phyloP scores from a whole-genome alignment of 2,797 vertebrate genomes.

The Scarus forsteni region DNA sequence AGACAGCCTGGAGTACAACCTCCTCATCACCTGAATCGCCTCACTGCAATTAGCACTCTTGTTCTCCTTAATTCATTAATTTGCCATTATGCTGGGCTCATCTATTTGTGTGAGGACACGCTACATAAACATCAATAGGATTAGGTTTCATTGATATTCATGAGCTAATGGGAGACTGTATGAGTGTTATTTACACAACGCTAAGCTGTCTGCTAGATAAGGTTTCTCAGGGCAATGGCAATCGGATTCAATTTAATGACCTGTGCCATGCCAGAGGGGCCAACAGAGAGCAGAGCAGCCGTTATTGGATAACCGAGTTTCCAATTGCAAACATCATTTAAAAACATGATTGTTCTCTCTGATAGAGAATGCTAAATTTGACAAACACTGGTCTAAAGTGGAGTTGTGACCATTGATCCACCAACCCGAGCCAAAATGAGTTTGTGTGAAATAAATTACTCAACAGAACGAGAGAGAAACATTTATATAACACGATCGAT shows the following conservation, averaged over 20 bases:
- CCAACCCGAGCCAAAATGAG: conserved; percentile 42
- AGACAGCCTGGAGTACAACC: conserved; percentile 19
- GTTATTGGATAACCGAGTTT: conserved; percentile 55
- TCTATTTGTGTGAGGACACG: conserved; percentile 73
- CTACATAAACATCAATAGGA: conserved; percentile 84
- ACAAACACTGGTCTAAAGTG: conserved; percentile 49
- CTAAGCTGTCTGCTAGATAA: conserved; percentile 81
- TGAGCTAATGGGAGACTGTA: conserved; percentile 75
- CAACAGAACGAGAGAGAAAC: conserved; percentile 41
- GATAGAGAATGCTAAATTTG: conserved; percentile 58
- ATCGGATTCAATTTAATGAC: conserved; percentile 75
- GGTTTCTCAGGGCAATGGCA: conserved; percentile 67
- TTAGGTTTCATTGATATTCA: conserved; percentile 85
- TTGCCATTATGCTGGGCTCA: conserved; percentile 71
- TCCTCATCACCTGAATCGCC: conserved; percentile 58
- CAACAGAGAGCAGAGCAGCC: conserved; percentile 43
- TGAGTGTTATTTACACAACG: conserved; percentile 80
- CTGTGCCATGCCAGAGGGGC: conserved; percentile 49
- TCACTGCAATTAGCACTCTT: conserved; percentile 65
- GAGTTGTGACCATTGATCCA: conserved; percentile 62
- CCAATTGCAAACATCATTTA: conserved; percentile 61
- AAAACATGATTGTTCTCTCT: conserved; percentile 56
- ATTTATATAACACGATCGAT: conserved; percentile 60
- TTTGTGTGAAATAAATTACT: conserved; percentile 60
- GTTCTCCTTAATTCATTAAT: conserved; percentile 73